These are phyloP conservation scores for Dipodomys merriami DNA, from an alignment of 2,113 vertebrate genomes.

Conservation along the genomic window DNA sequence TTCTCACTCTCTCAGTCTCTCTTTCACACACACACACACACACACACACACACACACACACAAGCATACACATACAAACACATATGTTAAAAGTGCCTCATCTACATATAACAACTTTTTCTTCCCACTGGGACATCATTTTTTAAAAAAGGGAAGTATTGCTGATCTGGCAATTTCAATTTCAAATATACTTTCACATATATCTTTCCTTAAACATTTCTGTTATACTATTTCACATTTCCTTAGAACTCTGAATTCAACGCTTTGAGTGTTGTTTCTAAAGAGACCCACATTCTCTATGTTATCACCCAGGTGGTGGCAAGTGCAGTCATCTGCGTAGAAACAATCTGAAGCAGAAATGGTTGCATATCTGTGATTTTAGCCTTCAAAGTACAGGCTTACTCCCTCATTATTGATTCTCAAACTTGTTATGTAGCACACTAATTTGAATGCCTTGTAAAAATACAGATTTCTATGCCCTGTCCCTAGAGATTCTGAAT, in stretches of 20 bases:
- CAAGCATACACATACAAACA: no score
- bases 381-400: neutral
- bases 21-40: no score
- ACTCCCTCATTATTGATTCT: neutral
- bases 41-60: no score
- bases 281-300: neutral
- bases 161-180: neutral
- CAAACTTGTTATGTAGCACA: neutral
- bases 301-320: neutral
- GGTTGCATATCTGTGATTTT: neutral
- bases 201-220: neutral
- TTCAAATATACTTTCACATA: neutral
- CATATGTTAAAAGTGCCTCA: no score
- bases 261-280: neutral
- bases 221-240: neutral
- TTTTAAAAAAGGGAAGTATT: no score
- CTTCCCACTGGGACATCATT: no score
- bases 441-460: neutral
- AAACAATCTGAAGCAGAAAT: neutral
- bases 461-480: neutral
- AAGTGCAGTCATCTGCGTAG: neutral
- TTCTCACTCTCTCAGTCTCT: no score
- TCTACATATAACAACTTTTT: no score
- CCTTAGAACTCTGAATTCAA: neutral
- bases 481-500: neutral